A percentile compares a stretch with the other conserved stretches of the same genome.
Conservation (phyloP, 23 tunicate species). For the Styela clava region DNA sequence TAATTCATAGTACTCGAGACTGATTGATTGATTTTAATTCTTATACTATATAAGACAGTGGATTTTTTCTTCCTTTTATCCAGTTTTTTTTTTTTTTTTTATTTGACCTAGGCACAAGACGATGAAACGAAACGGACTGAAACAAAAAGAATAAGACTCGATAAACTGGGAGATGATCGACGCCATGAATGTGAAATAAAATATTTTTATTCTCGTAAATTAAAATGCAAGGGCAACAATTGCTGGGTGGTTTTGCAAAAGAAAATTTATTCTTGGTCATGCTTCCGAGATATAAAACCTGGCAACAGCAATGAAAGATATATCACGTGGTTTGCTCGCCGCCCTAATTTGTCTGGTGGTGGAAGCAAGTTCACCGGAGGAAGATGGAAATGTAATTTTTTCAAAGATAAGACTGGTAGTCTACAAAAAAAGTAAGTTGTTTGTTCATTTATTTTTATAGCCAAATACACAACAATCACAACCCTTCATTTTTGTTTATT, state of each 20-base stretch:
- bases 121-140: not conserved
- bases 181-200: not conserved
- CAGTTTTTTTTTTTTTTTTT: no score
- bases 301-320: not conserved
- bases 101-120: not conserved
- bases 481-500: no score
- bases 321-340: not conserved
- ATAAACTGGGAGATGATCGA: not conserved
- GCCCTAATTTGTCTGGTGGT: not conserved
- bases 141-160: not conserved
- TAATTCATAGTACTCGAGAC: no score
- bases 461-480: no score
- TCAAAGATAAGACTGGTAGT: not conserved
- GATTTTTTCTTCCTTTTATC: no score
- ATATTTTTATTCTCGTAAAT: not conserved
- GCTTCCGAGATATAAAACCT: not conserved
- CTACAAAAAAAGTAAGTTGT: not conserved
- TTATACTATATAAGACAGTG: no score
- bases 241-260: not conserved
- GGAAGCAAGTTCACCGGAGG: not conserved
- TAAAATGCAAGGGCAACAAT: not conserved
- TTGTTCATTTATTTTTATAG: no score
- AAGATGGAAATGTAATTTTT: not conserved
- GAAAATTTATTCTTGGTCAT: not conserved
- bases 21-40: no score